phyloP scores from a whole-genome alignment of 2,888 invertebrate genomes.

The Emmelina monodactyla region DNA sequence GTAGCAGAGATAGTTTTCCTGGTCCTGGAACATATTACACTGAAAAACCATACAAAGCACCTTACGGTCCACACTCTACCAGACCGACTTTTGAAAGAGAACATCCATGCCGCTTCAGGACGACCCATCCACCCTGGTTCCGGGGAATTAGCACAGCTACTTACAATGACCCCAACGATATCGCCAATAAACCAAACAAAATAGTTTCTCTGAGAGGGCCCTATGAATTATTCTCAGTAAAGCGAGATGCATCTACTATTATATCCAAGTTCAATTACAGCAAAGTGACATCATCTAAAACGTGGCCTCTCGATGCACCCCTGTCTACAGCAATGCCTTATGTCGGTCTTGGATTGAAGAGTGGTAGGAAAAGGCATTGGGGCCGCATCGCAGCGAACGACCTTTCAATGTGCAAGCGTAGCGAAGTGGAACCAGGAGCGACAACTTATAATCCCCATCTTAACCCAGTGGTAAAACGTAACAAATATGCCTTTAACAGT shows the following conservation, averaged over 20 bases:
- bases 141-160: no score
- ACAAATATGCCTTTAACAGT: slow-evolving; percentile 39
- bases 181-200: slow-evolving; percentile 41
- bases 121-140: slow-evolving; percentile 43
- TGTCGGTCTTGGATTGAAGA: slow-evolving; percentile 47
- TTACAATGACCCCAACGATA: slow-evolving; percentile 39
- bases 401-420: slow-evolving; percentile 47
- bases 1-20: slow-evolving; percentile 22
- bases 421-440: slow-evolving; percentile 61
- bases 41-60: slow-evolving; percentile 31
- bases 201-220: slow-evolving; percentile 43
- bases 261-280: slow-evolving; percentile 55
- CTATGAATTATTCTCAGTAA: slow-evolving; percentile 56
- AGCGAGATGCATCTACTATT: slow-evolving; percentile 51
- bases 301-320: slow-evolving; percentile 42
- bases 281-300: slow-evolving; percentile 22
- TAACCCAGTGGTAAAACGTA: slow-evolving; percentile 25
- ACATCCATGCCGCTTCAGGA: slow-evolving; percentile 43
- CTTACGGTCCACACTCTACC: slow-evolving; percentile 38
- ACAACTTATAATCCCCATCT: slow-evolving; percentile 37
- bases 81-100: slow-evolving; percentile 38
- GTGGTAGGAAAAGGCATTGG: slow-evolving; percentile 36
- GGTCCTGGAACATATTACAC: slow-evolving; percentile 47
- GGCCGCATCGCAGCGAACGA: slow-evolving; percentile 56
- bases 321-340: slow-evolving; percentile 33